Base-by-base conservation (phyloP, 2,888 invertebrate species). In the Teinopalpus imperialis region DNA sequence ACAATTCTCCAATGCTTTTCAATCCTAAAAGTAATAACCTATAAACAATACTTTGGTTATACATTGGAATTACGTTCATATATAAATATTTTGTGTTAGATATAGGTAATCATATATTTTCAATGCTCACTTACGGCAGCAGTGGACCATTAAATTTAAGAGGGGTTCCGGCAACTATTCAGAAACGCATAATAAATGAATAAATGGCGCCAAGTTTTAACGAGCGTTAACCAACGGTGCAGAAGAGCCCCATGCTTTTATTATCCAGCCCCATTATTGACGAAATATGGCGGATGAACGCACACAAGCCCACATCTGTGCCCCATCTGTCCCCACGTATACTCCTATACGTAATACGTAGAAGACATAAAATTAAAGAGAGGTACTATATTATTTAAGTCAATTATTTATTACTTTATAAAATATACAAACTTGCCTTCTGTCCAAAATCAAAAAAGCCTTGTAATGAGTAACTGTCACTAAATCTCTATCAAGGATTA, bases 261-360 rank as follows among this genome's bases (percentile, higher is more conserved):
- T 62, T 54, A 58, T 56, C 43, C 48, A 31, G 45, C 42, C 55
- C n/a, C 54, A 53, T 57, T 57, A 59, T 61, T 61, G 57, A 58
- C 58, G 64, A 61, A 61, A 61, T 59, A 60, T 59, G 54, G 56
- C 53, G 39, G 35, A 43, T 48, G 41, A 48, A 43, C 42, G 27
- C 46, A 49, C 56, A 62, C 52, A 43, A 45, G 50, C 57, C 60
- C 62, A 67, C 62, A 43, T 21, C 69, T 75, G 70, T 52, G 55
- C 49, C 35, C 57, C 79, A 81, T 75, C 77, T 81, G 81, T 60
- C 59, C 48, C 31, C 16, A 30, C 21, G 65, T 63, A 70, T 62
- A 58, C 21, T 64, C 64, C 7, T 12, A 18, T 27, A 36, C 43
- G 9, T 5, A 29, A 32, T 16, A 16, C 16, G 16, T 16, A 16